Conservation (phyloP, 2,888 invertebrate genomes). For the Yponomeuta plumbellus region DNA sequence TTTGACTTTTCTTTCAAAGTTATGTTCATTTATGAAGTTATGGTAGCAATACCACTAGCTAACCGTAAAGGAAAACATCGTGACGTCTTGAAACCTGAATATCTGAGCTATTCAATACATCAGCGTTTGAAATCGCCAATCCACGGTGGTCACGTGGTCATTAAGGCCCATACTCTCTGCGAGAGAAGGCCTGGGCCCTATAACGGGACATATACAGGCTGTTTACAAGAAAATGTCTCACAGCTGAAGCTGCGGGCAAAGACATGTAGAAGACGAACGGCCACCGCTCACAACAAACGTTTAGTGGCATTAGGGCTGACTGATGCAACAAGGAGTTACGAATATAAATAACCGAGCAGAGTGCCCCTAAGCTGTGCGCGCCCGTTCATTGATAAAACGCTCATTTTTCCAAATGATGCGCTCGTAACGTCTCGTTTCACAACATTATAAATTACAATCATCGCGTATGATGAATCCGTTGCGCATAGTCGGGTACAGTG, state of each 20-base stretch:
- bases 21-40: no score
- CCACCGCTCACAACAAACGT: neutral
- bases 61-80: no score
- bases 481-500: neutral
- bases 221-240: no score
- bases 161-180: no score
- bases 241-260: neutral
- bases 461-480: slow-evolving; percentile 37
- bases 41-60: no score
- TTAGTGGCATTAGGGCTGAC: neutral
- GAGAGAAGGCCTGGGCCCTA: no score
- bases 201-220: no score
- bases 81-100: no score
- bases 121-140: no score
- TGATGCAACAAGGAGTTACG: neutral
- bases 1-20: no score
- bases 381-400: slow-evolving; percentile 43
- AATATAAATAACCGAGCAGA: neutral
- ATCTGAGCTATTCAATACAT: no score
- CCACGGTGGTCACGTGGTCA: no score
- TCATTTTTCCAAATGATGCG: slow-evolving; percentile 50
- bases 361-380: neutral
- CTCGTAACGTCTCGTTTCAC: slow-evolving; percentile 24
- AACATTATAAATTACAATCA: slow-evolving; percentile 47
- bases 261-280: neutral